Evolutionary conservation across 2,797 vertebrate species (phyloP), one percentile per base, ranked within the genome.

Genomic region (Champsocephalus esox): DNA sequence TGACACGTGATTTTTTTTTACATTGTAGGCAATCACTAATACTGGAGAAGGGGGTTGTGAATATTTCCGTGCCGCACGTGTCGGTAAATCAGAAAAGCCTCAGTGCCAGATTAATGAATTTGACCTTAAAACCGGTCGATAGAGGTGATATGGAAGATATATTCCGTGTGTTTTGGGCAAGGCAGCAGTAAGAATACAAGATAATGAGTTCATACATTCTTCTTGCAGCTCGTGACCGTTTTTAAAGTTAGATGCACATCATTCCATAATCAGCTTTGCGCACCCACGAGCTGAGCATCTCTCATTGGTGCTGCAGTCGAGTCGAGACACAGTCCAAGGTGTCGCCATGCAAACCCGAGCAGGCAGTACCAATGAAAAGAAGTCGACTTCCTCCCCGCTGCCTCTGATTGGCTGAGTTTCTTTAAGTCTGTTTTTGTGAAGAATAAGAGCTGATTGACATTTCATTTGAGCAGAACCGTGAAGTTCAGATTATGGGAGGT

Each of bases 301-400:
- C 54, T 76, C 7, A 24, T 24, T 59, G 66, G 44, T 12, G 41
- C 32, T 32, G 46, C 2, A 12, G 48, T 48, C 32, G 52, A 32
- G 66, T 59, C 32, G 34, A 71, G 72, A 64, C 63, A 79, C 63
- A 79, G 64, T 55, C 67, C 19, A 43, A 78, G 51, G 73, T 80
- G 81, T 91, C 87, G 9, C 88, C 83, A 85, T 80, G 86, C 83
- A 83, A 83, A 83, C 77, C 50, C 34, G 8, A 0, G 50, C 57
- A 8, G 55, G 32, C 45, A 43, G 75, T 0, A 34, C 86, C 89
- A 91, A 89, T 91, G 19, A 80, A 70, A 34, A 4, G 70, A 60
- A 8, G 51, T 0, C 13, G 13, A 2, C 51, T 5, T 60, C 54
- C 61, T 45, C 21, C 2, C 0, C 1, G 3, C 21, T 0, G 3